A percentile compares a stretch with the other conserved stretches of the same genome.
These are phyloP conservation scores for Drosophila azteca DNA, from an alignment of 1,140 invertebrate genomes.

Conservation along the genomic window DNA sequence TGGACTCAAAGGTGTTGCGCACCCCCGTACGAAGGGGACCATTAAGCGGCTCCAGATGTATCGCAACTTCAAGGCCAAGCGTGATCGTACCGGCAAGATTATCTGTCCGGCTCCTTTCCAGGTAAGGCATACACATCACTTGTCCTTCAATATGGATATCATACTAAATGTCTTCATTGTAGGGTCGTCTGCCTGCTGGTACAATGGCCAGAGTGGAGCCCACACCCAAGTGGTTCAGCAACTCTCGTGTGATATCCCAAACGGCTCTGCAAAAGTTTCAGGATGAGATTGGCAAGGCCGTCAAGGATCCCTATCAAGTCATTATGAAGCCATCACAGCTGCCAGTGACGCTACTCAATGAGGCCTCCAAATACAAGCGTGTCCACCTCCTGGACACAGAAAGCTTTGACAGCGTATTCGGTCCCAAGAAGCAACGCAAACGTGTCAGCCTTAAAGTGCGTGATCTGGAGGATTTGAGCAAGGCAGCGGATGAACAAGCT, in stretches of 20 bases:
- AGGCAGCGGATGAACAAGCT: slow-evolving; percentile 88
- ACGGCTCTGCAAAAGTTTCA: slow-evolving; percentile 98
- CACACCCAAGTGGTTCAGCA: slow-evolving; percentile 99
- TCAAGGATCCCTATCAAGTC: slow-evolving; percentile 98
- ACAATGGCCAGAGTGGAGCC: slow-evolving; percentile 97
- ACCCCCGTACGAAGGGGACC: slow-evolving; percentile 94
- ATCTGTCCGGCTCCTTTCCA: slow-evolving; percentile 95
- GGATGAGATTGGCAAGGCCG: slow-evolving; percentile 95
- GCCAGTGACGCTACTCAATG: slow-evolving; percentile 97
- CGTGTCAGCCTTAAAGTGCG: slow-evolving; percentile 92
- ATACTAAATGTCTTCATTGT: slow-evolving; percentile 69
- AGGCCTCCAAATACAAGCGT: slow-evolving; percentile 94
- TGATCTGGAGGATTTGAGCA: slow-evolving; percentile 89
- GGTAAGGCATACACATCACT: slow-evolving; percentile 44
- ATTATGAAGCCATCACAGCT: slow-evolving; percentile 98
- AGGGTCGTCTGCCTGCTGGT: slow-evolving; percentile 94
- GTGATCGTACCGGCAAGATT: slow-evolving; percentile 96
- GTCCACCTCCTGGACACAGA: slow-evolving; percentile 98
- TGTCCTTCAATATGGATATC: too few species aligned
- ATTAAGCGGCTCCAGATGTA: slow-evolving; percentile 99
- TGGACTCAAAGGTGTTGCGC: slow-evolving; percentile 92
- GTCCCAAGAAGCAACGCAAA: slow-evolving; percentile 96
- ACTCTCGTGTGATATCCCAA: slow-evolving; percentile 95
- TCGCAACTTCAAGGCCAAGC: slow-evolving; percentile 97
- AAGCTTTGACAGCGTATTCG: slow-evolving; percentile 97